These are phyloP conservation scores for Drosophila saltans DNA, from an alignment of 1,140 invertebrate genomes.

Conservation along the genomic window DNA sequence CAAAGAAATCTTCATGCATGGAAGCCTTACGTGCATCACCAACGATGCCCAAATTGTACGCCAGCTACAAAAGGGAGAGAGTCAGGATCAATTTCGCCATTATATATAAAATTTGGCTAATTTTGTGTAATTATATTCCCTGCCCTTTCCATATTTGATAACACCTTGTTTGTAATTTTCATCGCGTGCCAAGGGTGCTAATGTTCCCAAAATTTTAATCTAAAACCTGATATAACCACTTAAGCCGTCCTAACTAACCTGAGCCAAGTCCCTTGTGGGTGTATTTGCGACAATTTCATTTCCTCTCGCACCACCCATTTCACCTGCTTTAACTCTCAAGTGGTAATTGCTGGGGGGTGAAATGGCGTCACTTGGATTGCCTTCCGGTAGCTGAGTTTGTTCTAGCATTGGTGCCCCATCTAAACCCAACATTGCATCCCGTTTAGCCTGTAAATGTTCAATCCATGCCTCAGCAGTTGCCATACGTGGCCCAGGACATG, in stretches of 20 bases:
- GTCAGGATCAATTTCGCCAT: not conserved
- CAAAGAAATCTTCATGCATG: constrained; percentile 83
- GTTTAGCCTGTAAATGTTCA: constrained; percentile 72
- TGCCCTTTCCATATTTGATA: not conserved
- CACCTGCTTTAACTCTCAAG: constrained; percentile 41
- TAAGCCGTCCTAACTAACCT: constrained; percentile 50
- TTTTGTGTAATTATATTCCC: not conserved
- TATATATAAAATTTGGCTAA: not conserved
- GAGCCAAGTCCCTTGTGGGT: constrained; percentile 75
- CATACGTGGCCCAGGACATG: constrained; percentile 75
- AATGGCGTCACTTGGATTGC: constrained; percentile 16
- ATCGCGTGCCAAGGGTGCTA: constrained; percentile 16
- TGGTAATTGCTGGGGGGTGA: constrained; percentile 25
- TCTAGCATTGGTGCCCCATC: constrained; percentile 35
- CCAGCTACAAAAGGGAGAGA: constrained; percentile 45
- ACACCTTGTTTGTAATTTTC: not conserved
- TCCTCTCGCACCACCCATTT: constrained; percentile 34
- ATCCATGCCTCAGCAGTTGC: constrained; percentile 80
- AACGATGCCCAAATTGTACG: constrained; percentile 73
- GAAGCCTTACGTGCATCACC: constrained; percentile 79
- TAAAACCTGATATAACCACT: not conserved
- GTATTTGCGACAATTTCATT: constrained; percentile 74
- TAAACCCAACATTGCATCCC: constrained; percentile 64
- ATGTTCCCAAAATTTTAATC: constrained; percentile 12
- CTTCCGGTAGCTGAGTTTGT: not conserved